phyloP scores from a whole-genome alignment of 2,797 vertebrate species.

The Pitangus sulphuratus region DNA sequence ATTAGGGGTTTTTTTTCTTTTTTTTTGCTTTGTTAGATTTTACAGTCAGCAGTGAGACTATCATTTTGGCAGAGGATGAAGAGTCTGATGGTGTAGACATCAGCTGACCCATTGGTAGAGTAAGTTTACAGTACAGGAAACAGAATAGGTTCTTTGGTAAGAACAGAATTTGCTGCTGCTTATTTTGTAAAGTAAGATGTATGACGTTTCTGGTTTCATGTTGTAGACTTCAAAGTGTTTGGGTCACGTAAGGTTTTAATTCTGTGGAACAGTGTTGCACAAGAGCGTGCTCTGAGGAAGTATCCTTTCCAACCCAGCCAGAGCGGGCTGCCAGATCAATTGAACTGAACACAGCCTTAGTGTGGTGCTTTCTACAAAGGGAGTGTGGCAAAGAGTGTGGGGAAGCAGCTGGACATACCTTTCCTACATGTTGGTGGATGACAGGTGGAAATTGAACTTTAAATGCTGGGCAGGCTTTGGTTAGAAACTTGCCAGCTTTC shows the following conservation, averaged over 20 bases:
- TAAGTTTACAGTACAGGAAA: neutral
- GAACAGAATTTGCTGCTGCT: neutral
- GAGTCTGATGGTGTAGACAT: neutral
- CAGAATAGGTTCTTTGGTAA: neutral
- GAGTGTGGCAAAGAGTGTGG: neutral
- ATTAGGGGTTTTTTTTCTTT: neutral
- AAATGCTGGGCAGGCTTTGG: neutral
- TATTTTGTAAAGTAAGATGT: neutral
- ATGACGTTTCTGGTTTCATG: neutral
- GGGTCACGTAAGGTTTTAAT: neutral
- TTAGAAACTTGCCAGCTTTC: neutral
- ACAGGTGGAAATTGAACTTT: neutral
- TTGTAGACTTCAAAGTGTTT: neutral
- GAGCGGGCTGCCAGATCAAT: neutral
- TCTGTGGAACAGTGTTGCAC: neutral
- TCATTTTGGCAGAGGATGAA: neutral
- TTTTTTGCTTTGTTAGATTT: neutral
- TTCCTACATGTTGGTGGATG: neutral
- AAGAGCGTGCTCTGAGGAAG: neutral
- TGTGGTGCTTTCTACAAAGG: neutral
- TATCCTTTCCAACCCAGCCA: neutral
- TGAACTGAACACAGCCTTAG: neutral
- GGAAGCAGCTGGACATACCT: neutral
- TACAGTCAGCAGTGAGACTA: neutral
- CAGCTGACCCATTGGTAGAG: neutral